Conservation (phyloP, 1,140 invertebrate genomes). For the Drosophila carrolli region DNA sequence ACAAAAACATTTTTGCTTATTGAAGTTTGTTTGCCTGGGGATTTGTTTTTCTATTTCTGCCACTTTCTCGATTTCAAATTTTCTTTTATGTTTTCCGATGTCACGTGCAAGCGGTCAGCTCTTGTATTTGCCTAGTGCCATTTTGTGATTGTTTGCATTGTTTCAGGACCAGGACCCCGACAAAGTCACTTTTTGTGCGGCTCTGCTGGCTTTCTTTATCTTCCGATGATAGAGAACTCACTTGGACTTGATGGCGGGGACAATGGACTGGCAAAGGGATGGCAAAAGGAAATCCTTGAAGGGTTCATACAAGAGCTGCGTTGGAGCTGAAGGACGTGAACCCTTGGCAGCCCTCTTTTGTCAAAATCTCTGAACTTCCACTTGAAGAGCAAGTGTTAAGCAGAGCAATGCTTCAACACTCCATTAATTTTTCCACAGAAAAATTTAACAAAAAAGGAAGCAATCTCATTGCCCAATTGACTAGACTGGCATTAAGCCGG, state of each 20-base stretch:
- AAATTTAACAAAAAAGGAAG: slow-evolving; percentile 4
- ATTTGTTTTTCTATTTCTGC: slow-evolving; percentile 25
- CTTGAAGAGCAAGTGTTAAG: slow-evolving; percentile 15
- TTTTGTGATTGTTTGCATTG: slow-evolving; percentile 72
- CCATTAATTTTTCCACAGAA: slow-evolving; percentile 27
- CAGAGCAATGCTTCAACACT: slow-evolving; percentile 14
- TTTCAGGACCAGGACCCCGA: slow-evolving; percentile 37
- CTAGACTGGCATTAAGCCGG: slow-evolving; percentile 26
- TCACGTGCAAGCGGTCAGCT: slow-evolving; percentile 64
- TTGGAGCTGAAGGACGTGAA: slow-evolving; percentile 23
- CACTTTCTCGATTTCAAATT: slow-evolving; percentile 30
- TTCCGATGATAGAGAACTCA: slow-evolving; percentile 54
- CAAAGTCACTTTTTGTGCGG: slow-evolving; percentile 40
- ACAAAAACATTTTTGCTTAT: neutral
- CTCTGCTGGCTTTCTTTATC: slow-evolving; percentile 22
- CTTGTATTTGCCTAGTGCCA: slow-evolving; percentile 66
- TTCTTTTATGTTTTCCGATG: slow-evolving; percentile 34
- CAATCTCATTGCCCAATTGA: slow-evolving; percentile 29
- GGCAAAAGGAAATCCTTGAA: slow-evolving; percentile 22
- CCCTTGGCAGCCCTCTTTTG: slow-evolving; percentile 25
- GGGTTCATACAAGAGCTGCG: neutral
- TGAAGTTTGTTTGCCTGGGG: neutral
- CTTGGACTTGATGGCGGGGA: slow-evolving; percentile 17
- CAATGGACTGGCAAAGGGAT: slow-evolving; percentile 41
- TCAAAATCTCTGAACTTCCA: slow-evolving; percentile 19